Percentiles rank a stretch among this genome's conserved stretches.
These are phyloP conservation scores for Siderastrea siderea DNA, from an alignment of 92 coral and sea anemone species.

Conservation along the genomic window DNA sequence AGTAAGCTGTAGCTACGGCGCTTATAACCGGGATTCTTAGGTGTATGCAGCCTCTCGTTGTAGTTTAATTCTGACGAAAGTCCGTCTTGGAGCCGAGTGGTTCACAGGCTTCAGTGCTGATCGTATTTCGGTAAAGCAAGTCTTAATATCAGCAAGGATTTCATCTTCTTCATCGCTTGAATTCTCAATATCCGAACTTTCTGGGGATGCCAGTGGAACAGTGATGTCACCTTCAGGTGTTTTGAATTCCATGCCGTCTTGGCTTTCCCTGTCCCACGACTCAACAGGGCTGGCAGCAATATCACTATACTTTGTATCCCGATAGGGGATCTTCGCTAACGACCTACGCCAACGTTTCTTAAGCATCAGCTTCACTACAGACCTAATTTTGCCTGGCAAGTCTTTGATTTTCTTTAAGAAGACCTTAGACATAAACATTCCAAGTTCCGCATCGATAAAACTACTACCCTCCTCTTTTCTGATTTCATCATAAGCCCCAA, in stretches of 20 bases:
- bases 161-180: neutral
- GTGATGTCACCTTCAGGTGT: neutral
- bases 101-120: neutral
- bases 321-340: too few relatives aligned
- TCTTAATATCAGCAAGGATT: neutral
- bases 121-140: neutral
- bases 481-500: conserved; percentile 14
- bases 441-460: neutral
- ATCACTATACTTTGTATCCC: too few relatives aligned
- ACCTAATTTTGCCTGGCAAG: neutral
- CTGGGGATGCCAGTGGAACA: neutral
- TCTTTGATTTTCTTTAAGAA: neutral
- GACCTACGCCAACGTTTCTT: too few relatives aligned
- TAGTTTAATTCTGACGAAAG: too few relatives aligned
- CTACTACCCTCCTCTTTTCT: neutral
- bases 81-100: neutral
- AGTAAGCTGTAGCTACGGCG: too few relatives aligned
- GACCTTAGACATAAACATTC: neutral
- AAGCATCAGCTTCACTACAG: neutral
- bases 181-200: neutral
- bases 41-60: too few relatives aligned
- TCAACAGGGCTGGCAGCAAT: too few relatives aligned
- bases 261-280: too few relatives aligned
- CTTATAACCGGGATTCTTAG: too few relatives aligned
- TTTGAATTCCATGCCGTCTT: neutral